Conservation (phyloP, 1,140 invertebrate genomes). For the Drosophila miranda region DNA sequence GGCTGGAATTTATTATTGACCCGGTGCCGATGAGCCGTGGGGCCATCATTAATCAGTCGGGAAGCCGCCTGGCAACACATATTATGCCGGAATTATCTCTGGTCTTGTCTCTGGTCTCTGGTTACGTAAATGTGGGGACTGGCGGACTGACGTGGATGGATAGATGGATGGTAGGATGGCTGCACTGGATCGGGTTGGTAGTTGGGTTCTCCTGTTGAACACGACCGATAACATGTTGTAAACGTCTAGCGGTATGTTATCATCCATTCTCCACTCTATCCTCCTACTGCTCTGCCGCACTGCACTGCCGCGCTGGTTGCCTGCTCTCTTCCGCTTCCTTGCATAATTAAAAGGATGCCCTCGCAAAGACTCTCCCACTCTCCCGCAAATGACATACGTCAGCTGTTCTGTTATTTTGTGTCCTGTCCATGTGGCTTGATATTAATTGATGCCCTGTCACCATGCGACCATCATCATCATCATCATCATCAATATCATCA, state of each 20-base stretch:
- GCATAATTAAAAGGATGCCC: slow-evolving; percentile 38
- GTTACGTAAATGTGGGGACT: slow-evolving; percentile 34
- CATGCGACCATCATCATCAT: slow-evolving; percentile 7
- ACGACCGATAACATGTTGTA: slow-evolving; percentile 68
- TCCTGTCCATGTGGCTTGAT: slow-evolving; percentile 36
- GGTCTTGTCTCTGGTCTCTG: slow-evolving; percentile 3
- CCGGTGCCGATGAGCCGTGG: neutral
- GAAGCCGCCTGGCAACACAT: slow-evolving; percentile 1
- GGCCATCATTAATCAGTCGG: slow-evolving; percentile 67
- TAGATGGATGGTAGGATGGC: neutral
- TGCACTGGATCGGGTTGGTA: too few relatives aligned
- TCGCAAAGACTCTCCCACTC: slow-evolving; percentile 5
- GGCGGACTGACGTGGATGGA: slow-evolving; percentile 12
- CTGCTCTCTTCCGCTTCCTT: neutral
- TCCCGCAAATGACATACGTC: slow-evolving; percentile 35
- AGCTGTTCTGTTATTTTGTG: slow-evolving; percentile 11
- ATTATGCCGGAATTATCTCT: slow-evolving; percentile 6
- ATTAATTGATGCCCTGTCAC: slow-evolving; percentile 54
- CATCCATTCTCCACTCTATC: too few relatives aligned
- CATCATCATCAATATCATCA: too few relatives aligned
- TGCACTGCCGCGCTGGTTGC: neutral
- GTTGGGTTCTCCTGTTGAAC: slow-evolving; percentile 42
- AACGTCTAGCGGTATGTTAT: slow-evolving; percentile 51
- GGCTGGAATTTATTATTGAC: slow-evolving; percentile 35
- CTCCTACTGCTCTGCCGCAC: slow-evolving; percentile 29